Percentiles rank a stretch among this genome's conserved stretches.
These are phyloP conservation scores for Coregonus sp. DNA, from an alignment of 2,797 vertebrate genomes.

Conservation along the genomic window DNA sequence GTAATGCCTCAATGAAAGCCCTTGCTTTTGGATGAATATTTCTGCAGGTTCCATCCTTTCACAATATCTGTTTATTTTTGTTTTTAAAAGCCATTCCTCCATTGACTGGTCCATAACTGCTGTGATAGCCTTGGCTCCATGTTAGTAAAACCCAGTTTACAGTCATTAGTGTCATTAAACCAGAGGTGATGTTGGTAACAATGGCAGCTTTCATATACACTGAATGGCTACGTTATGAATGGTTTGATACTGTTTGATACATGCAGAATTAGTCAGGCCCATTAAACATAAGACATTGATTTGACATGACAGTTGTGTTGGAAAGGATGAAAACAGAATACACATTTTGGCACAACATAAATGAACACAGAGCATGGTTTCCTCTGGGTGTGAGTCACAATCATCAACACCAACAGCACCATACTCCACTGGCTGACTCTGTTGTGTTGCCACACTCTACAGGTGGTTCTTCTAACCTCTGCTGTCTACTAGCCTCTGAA, in stretches of 20 bases:
- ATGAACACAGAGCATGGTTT: constrained; percentile 30
- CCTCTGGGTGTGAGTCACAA: constrained; percentile 2
- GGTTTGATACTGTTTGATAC: neutral
- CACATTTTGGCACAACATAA: constrained; percentile 43
- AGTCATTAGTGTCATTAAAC: constrained; percentile 13
- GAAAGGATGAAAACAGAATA: neutral
- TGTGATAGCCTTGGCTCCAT: constrained; percentile 29
- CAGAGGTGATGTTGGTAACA: neutral
- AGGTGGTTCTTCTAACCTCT: neutral
- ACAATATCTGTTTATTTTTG: constrained; percentile 30
- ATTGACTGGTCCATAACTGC: constrained; percentile 26
- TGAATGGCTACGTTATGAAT: neutral
- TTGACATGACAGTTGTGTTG: constrained; percentile 7
- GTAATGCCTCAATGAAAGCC: constrained; percentile 39
- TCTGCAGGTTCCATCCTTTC: constrained; percentile 3
- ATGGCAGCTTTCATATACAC: constrained; percentile 12
- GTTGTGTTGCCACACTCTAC: neutral
- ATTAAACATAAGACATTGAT: neutral
- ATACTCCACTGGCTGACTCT: neutral
- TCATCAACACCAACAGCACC: neutral
- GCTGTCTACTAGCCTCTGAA: neutral
- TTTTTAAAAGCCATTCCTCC: constrained; percentile 17
- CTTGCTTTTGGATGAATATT: constrained; percentile 38
- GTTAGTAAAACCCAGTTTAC: constrained; percentile 35
- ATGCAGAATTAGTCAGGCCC: neutral